Base-by-base conservation (phyloP, 2,888 invertebrate genomes). In the Nomada hirtipes region DNA sequence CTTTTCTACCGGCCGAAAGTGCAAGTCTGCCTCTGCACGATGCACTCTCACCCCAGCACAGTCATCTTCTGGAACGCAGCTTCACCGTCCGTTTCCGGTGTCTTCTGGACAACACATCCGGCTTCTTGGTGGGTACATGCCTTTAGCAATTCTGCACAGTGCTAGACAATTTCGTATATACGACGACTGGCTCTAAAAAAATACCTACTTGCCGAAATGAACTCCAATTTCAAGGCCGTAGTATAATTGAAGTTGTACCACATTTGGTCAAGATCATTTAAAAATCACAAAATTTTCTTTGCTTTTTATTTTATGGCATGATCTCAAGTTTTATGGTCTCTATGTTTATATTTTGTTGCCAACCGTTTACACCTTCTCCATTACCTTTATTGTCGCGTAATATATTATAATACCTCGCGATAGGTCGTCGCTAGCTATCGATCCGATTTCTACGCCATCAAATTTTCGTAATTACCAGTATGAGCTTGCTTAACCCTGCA, bases 31-130 rank as follows among this genome's bases (percentile, higher is more conserved):
- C 97, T 72, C 95, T 99, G 80, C 97, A 98, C 92, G 99, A 99
- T 90, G 97, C 97, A 26, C 95, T 99, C 85, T 96, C 97, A 91
- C 97, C 98, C 81, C 98, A 99, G 90, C 97, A 98, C 94, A 96
- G 96, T 89, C 97, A 98, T 93, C 96, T 98, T 89, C 95, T 99
- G 90, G 99, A 99, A 94, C 96, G 99, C 90, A 98, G 98, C 94
- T 99, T 99, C 93, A 99, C 99, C 85, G 99, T 99, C 91, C 96
- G 99, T 93, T 99, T 99, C 96, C 97, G 99, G 91, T 99, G 99
- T 95, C 96, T 99, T 53, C 95, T 99, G 91, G 99, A 99, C 95
- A 99, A 99, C 94, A 99, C 99, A 91, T 99, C 99, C 91, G 99
- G 99, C 82, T 99, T 99, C 95, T 96, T 99, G 95, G 98, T 98